Base-by-base conservation (phyloP, 2,113 vertebrate genomes). In the Stegastes partitus region DNA sequence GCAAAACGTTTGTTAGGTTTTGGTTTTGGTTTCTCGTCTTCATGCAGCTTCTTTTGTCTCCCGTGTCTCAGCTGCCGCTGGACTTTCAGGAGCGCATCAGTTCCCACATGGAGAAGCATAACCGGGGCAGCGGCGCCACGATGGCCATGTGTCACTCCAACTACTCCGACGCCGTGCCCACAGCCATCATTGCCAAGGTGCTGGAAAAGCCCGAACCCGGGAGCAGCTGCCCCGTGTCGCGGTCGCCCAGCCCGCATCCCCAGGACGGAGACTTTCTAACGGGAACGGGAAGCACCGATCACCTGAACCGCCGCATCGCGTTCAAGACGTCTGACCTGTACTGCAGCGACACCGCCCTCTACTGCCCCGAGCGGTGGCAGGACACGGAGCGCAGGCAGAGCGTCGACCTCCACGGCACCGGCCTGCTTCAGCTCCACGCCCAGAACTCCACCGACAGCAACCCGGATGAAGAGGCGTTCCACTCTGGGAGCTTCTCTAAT, bases 301-400 rank as follows among this genome's bases (percentile, higher is more conserved):
- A 96, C 77, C 88, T 93, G 0, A 93, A 95, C 55, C 93, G 95
- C 1, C 93, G 93, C 3, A 64, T 92, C n/a, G 90, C 95, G 0
- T 97, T 95, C 76, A 98, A 99, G 86, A 93, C 89, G 0, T 94
- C 95, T 0, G 97, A 99, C 79, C 85, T 97, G 78, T 99, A 97
- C 92, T 96, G 96, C 93, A 99, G 98, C 0, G 98, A 99, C 84
- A 96, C 97, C 0, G 97, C 96, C 0, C 96, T 99, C 49, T 98
- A 99, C 86, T 97, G 97, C 82, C 96, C 97, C 0, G 95, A 96
- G 61, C 95, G 96, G 37, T 93, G 96, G 85, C 96, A 94, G 49
- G 95, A 87, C 7, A 85, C 85, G 6, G 91, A 96, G 82, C 95
- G 97, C 23, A 85, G 96, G 37, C 97, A 95, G 69, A 98, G 97